Evolutionary conservation across 2,797 vertebrate species (phyloP), one percentile per base, ranked within the genome.

Genomic region (Eupleurogrammus muticus): DNA sequence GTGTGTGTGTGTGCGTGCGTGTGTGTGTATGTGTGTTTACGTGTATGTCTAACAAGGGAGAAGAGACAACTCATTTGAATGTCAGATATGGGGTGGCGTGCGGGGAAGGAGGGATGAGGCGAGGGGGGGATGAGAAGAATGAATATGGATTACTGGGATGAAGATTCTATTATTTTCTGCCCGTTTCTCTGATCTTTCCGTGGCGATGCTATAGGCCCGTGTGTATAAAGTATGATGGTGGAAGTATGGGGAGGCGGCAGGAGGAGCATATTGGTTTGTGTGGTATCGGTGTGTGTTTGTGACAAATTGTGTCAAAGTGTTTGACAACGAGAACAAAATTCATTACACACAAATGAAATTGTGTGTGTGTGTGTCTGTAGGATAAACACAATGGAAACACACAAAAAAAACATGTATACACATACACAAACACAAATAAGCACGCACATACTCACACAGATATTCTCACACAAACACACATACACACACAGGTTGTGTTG

Each of bases 131-230:
- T 85, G 86, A 88, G 95, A 97, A 96, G 97, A 98, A 99, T 98
- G 97, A 97, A 98, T 97, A 97, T 96, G 97, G 97, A 99, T 99
- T 98, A 99, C 95, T 95, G 96, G 97, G 97, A 98, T 98, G 97
- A 98, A 98, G 97, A 98, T 98, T 99, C 97, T 97, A 98, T 99
- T 99, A 99, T 99, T 98, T 91, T 97, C 95, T 95, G 95, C 95
- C 96, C 96, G 93, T 96, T 97, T 94, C 95, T 96, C 96, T 98
- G 96, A 98, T 98, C 97, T 98, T 95, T 95, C 96, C 96, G 96
- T 96, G 95, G 94, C 96, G 94, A 92, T 94, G 77, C 79, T 87
- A 85, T 85, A 80, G 85, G 75, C 60, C 16, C 55, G 75, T 24
- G 46, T 64, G n/a, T n/a, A n/a, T 54, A 28, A 55, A 44, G 66